Evolutionary conservation across 1,140 invertebrate species (phyloP).

Genomic region (Drosophila obscura): DNA sequence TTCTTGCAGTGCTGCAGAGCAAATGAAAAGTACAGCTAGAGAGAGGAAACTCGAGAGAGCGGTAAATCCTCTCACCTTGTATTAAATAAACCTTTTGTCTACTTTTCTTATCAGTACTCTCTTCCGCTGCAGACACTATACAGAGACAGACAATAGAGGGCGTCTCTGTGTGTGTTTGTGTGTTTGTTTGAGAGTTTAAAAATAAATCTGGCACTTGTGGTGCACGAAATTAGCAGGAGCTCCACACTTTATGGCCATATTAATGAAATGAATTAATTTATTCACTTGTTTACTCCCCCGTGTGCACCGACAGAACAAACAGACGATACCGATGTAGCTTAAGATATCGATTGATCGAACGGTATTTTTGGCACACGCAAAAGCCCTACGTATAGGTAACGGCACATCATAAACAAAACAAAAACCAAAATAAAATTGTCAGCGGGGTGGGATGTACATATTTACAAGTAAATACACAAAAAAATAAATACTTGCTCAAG

Average conservation of each 20-base stretch:
- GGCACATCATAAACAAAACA: constrained; percentile 17
- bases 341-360: constrained; percentile 16
- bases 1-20: too few relatives aligned
- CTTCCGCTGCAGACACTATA: constrained; percentile 10
- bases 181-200: constrained; percentile 43
- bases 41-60: too few relatives aligned
- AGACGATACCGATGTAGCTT: constrained; percentile 16
- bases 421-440: constrained; percentile 5
- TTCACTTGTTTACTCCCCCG: constrained; percentile 60
- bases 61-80: too few relatives aligned
- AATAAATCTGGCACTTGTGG: constrained; percentile 57
- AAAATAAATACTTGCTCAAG: constrained; percentile 17
- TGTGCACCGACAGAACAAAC: constrained; percentile 13
- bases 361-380: constrained; percentile 19
- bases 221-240: constrained; percentile 45
- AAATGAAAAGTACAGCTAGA: too few relatives aligned
- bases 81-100: too few relatives aligned
- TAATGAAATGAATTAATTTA: constrained; percentile 67
- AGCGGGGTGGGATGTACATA: neutral
- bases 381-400: constrained; percentile 1
- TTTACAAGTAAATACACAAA: constrained; percentile 2
- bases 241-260: constrained; percentile 51
- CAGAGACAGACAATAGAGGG: constrained; percentile 10
- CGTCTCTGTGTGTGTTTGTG: constrained; percentile 8
- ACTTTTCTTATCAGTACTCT: constrained; percentile 17